Evolutionary conservation across 92 coral and sea anemone species (phyloP), one percentile per base, ranked within the genome.

Genomic region (Heteractis magnifica): DNA sequence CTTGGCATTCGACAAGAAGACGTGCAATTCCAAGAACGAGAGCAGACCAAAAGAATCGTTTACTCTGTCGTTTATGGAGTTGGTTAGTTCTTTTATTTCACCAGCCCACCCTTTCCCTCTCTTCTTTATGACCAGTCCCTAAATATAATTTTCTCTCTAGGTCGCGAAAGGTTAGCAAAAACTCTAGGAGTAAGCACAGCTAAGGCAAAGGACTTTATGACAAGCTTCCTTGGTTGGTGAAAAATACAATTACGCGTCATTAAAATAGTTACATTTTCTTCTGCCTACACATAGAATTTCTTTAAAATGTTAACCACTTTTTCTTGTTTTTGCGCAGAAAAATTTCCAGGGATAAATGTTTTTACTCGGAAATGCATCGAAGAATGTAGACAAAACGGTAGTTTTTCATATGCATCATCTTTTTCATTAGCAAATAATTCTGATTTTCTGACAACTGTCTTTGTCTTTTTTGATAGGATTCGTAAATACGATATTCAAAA

Each of bases 61-160:
- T 95, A 95, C 75, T 93, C 98, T 20, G 97, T 95, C 41, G 85
- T 95, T 50, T 95, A 95, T 88, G 98, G 98, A 71, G 98, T 95
- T 14, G 98, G 98, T 95, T 80, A 72, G 98, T 58, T 34, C 44
- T 34, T 34, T 34, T 34, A 34, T 34, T 34, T 34, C 1, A 34
- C 3, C 44, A 34, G 44, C 44, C 44, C 44, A 34, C 44, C 44
- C 44, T 34, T 34, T 34, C 44, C 44, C 44, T 49, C 6, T 8
- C 8, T 60, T 16, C 8, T 73, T 53, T 18, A 49, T 51, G 56
- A 11, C 3, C 44, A 34, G 44, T 34, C 44, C 44, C 44, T 34
- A 34, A 34, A 34, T 34, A 68, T 68, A 9, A 49, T 6, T 49
- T 44, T 18, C 16, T 13, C 70, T 20, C 19, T 75, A 94, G 98